Conservation (phyloP, 2,797 vertebrate genomes). For the Pseudochromis fuscus region DNA sequence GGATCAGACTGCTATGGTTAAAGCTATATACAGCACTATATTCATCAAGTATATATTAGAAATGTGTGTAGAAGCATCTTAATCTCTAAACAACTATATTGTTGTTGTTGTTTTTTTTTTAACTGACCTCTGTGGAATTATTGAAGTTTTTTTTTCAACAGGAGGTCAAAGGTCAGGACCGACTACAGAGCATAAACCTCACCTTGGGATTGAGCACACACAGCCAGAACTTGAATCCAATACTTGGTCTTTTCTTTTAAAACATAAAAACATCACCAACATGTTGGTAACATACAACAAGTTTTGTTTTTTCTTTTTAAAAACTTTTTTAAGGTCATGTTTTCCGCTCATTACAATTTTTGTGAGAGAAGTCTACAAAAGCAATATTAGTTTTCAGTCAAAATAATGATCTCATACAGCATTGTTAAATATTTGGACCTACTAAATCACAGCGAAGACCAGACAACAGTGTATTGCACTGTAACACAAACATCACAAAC, state of each 20-base stretch:
- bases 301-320: no score
- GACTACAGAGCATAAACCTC: background rate
- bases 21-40: slow-evolving; percentile 69
- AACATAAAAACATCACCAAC: slow-evolving; percentile 27
- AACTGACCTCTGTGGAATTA: slow-evolving; percentile 1
- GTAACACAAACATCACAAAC: slow-evolving; percentile 47
- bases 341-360: no score
- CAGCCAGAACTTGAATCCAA: background rate
- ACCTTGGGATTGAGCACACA: background rate
- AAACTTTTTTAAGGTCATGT: background rate
- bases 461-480: slow-evolving; percentile 59
- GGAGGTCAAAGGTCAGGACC: slow-evolving; percentile 13
- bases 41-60: slow-evolving; percentile 13
- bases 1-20: slow-evolving; percentile 34
- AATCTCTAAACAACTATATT: slow-evolving; percentile 17
- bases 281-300: slow-evolving; percentile 35
- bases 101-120: background rate
- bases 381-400: background rate
- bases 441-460: slow-evolving; percentile 45
- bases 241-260: slow-evolving; percentile 4
- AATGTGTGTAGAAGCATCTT: slow-evolving; percentile 4
- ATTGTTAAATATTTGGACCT: slow-evolving; percentile 34
- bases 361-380: no score
- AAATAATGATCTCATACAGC: slow-evolving; percentile 7
- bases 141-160: background rate